These are phyloP conservation scores for Hassar affinis DNA, from an alignment of 2,113 vertebrate species.

Conservation along the genomic window DNA sequence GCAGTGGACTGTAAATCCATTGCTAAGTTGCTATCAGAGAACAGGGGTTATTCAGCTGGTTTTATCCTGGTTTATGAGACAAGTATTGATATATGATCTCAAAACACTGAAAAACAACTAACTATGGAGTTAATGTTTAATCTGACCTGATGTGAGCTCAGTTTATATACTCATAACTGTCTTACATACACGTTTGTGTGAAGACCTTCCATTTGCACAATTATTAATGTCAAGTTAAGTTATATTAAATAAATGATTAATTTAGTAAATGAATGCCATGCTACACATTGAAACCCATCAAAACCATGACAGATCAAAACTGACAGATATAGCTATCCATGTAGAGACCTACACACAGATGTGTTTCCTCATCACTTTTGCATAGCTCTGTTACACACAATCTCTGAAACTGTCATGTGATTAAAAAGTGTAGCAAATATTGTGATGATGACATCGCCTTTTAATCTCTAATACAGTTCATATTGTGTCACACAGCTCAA, in stretches of 20 bases:
- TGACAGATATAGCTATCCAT: no score
- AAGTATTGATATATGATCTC: neutral
- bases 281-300: no score
- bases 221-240: no score
- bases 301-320: no score
- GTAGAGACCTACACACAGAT: no score
- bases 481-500: neutral
- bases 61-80: neutral
- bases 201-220: no score
- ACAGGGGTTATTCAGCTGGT: neutral
- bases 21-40: neutral
- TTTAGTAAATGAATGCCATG: no score
- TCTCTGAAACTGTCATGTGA: neutral
- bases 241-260: no score
- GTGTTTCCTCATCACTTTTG: neutral
- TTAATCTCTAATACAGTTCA: neutral
- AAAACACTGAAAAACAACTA: neutral
- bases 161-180: neutral
- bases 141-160: neutral
- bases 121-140: conserved; percentile 12
- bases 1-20: neutral
- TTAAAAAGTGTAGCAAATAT: neutral
- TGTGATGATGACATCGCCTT: neutral
- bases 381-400: neutral
- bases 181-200: no score